Evolutionary conservation across 1,140 invertebrate species (phyloP).

Genomic region (Hycleus phaleratus): DNA sequence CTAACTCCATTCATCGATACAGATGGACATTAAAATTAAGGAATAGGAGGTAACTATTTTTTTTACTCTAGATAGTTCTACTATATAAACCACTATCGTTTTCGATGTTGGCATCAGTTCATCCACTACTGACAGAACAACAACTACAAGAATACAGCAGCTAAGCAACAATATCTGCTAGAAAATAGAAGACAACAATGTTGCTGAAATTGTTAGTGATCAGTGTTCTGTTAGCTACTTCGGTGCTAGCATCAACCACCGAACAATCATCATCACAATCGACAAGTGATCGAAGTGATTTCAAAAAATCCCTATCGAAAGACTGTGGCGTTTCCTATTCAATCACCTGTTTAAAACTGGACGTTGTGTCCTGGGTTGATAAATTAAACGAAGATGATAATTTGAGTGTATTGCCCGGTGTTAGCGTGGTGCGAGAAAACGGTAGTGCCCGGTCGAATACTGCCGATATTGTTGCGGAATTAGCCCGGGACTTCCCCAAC

Average conservation of each 20-base stretch:
- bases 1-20: constrained; percentile 27
- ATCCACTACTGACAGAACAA: not conserved
- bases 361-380: constrained; percentile 67
- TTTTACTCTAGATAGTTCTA: constrained; percentile 13
- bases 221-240: not conserved
- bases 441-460: constrained; percentile 47
- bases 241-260: not conserved
- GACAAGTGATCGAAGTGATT: constrained; percentile 26
- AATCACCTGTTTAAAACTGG: constrained; percentile 68
- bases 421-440: constrained; percentile 60
- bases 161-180: not conserved
- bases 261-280: not conserved
- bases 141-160: not conserved
- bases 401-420: constrained; percentile 58
- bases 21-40: constrained; percentile 23
- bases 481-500: constrained; percentile 65
- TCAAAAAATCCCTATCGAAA: constrained; percentile 41
- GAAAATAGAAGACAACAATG: not conserved
- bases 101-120: constrained; percentile 21
- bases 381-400: constrained; percentile 57
- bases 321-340: constrained; percentile 65
- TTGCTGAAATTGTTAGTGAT: not conserved
- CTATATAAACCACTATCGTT: constrained; percentile 23
- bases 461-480: constrained; percentile 59
- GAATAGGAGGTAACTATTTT: constrained; percentile 17